Conservation (phyloP, 2,888 invertebrate species). For the Nomada lathburiana region DNA sequence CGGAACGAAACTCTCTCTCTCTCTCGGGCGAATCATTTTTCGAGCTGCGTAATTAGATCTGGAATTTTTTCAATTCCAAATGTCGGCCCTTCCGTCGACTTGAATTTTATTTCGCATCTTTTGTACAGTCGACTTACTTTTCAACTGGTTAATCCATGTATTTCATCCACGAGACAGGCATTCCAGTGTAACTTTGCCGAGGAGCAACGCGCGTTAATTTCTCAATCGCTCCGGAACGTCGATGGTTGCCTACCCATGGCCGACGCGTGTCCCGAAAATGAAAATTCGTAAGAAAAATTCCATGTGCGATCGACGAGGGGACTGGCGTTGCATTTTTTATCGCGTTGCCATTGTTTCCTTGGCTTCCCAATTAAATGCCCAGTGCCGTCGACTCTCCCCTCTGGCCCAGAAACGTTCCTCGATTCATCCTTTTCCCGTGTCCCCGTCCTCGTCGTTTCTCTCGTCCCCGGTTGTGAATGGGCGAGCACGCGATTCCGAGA, state of each 20-base stretch:
- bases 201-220: too few relatives aligned
- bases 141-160: too few relatives aligned
- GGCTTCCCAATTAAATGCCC: constrained; percentile 78
- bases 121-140: too few relatives aligned
- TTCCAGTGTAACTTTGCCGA: too few relatives aligned
- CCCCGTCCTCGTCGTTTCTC: constrained; percentile 6
- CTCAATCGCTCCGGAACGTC: too few relatives aligned
- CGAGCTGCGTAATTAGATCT: too few relatives aligned
- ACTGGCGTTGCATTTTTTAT: constrained; percentile 47
- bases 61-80: too few relatives aligned
- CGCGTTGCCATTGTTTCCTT: constrained; percentile 64
- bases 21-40: too few relatives aligned
- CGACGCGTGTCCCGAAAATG: not conserved
- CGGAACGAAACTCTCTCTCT: not conserved
- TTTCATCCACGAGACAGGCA: too few relatives aligned
- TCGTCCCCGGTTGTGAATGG: constrained; percentile 63
- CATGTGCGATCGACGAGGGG: constrained; percentile 13
- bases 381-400: constrained; percentile 43
- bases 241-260: too few relatives aligned
- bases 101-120: too few relatives aligned
- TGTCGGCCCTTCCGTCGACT: too few relatives aligned
- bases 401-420: constrained; percentile 20
- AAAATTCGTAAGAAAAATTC: constrained; percentile 16
- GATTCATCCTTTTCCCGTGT: constrained; percentile 59
- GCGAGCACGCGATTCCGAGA: constrained; percentile 77